phyloP scores from a whole-genome alignment of 2,888 invertebrate genomes.

The Athetis lepigone region DNA sequence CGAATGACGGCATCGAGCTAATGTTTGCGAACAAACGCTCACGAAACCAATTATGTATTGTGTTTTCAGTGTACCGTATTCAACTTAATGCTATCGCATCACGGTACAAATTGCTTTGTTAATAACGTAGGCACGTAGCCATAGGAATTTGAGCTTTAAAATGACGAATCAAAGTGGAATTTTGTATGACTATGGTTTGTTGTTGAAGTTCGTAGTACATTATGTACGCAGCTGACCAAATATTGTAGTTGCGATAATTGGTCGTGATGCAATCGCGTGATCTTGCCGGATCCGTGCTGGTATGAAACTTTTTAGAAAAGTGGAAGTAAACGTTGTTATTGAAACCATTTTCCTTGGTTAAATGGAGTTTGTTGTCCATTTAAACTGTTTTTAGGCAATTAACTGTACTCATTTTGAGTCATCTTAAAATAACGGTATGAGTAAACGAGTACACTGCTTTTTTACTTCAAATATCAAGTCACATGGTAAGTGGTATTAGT shows the following conservation, averaged over 20 bases:
- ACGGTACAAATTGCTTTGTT: slow-evolving; percentile 72
- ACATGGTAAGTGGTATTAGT: neutral
- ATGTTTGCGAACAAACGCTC: slow-evolving; percentile 81
- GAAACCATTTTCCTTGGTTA: slow-evolving; percentile 1
- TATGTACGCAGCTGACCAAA: slow-evolving; percentile 89
- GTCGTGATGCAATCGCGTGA: slow-evolving; percentile 89
- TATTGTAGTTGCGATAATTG: slow-evolving; percentile 90
- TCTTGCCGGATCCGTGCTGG: slow-evolving; percentile 72
- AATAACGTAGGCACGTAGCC: slow-evolving; percentile 13
- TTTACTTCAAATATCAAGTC: too few relatives aligned
- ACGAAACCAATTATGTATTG: slow-evolving; percentile 68
- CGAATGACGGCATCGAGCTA: slow-evolving; percentile 77
- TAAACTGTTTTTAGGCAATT: neutral
- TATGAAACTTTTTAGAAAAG: slow-evolving; percentile 59
- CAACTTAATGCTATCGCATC: slow-evolving; percentile 64
- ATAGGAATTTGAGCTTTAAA: slow-evolving; percentile 59
- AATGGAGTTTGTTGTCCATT: neutral
- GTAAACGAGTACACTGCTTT: neutral
- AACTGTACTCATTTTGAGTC: neutral
- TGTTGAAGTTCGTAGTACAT: slow-evolving; percentile 72
- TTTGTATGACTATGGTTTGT: slow-evolving; percentile 47
- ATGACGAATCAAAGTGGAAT: slow-evolving; percentile 34
- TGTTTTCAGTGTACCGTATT: slow-evolving; percentile 57
- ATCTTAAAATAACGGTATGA: neutral
- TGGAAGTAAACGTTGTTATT: slow-evolving; percentile 38